phyloP scores from a whole-genome alignment of 2,797 vertebrate genomes.

The Menidia menidia region DNA sequence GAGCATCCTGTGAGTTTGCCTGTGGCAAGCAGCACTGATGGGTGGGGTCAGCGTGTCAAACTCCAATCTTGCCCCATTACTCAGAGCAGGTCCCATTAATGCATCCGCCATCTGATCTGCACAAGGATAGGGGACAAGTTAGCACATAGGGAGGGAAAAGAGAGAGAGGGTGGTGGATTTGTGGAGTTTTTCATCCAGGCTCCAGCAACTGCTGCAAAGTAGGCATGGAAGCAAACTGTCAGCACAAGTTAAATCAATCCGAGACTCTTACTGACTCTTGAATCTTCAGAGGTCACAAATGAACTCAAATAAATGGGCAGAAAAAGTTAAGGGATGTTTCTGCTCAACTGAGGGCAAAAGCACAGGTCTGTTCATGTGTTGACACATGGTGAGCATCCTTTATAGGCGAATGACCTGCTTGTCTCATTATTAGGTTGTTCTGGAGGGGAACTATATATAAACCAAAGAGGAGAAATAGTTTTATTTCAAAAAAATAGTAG shows the following conservation, averaged over 20 bases:
- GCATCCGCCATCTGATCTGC: slow-evolving; percentile 78
- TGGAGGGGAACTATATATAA: slow-evolving; percentile 80
- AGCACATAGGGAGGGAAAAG: slow-evolving; percentile 49
- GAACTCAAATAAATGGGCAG: slow-evolving; percentile 20
- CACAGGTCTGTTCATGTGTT: slow-evolving; percentile 37
- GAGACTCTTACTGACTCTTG: slow-evolving; percentile 51
- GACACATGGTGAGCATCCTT: slow-evolving; percentile 65
- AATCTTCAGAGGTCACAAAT: slow-evolving; percentile 27
- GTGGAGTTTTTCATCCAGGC: slow-evolving; percentile 39
- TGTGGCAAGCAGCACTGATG: slow-evolving; percentile 64
- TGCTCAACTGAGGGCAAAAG: slow-evolving; percentile 40
- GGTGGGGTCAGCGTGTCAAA: slow-evolving; percentile 77
- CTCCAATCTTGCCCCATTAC: slow-evolving; percentile 75
- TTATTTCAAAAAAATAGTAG: slow-evolving; percentile 67
- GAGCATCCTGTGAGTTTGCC: slow-evolving; percentile 72
- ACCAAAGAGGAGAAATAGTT: slow-evolving; percentile 75
- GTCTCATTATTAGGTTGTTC: slow-evolving; percentile 77
- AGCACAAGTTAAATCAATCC: slow-evolving; percentile 59
- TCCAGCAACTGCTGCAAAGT: slow-evolving; percentile 31
- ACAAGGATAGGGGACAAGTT: slow-evolving; percentile 47
- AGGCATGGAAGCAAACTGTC: slow-evolving; percentile 35
- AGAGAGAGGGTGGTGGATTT: slow-evolving; percentile 14
- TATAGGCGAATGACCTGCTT: slow-evolving; percentile 77
- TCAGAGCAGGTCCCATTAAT: slow-evolving; percentile 76
- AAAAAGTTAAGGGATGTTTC: slow-evolving; percentile 16